phyloP scores from a whole-genome alignment of 2,113 vertebrate species.

The Mirza zaza region DNA sequence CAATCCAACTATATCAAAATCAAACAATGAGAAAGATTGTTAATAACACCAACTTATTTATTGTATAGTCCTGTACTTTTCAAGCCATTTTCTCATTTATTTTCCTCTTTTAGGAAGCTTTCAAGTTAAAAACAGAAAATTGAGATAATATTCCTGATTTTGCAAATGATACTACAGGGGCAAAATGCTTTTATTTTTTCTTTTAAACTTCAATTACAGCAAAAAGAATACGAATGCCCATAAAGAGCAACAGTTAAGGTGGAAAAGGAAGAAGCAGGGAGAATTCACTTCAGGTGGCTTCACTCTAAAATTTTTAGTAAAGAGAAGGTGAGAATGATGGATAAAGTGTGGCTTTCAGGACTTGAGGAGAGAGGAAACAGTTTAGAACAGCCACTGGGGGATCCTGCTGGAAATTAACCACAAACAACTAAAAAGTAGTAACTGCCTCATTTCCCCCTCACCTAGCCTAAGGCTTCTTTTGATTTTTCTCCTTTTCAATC shows the following conservation, averaged over 20 bases:
- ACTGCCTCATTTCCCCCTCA: conserved; percentile 26
- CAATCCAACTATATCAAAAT: neutral
- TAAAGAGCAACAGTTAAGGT: neutral
- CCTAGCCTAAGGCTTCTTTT: neutral
- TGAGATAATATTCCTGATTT: neutral
- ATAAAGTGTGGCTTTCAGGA: neutral
- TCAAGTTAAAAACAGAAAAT: neutral
- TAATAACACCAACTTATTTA: neutral
- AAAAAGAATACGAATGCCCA: neutral
- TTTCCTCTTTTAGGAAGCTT: conserved; percentile 27
- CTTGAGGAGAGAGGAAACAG: neutral
- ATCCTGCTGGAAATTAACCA: conserved; percentile 2
- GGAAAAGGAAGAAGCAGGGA: neutral
- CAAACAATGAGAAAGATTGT: neutral
- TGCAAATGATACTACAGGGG: neutral
- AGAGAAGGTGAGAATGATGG: neutral
- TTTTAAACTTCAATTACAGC: neutral
- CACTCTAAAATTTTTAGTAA: neutral
- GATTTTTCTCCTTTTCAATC: neutral
- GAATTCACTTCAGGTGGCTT: neutral
- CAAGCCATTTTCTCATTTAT: neutral
- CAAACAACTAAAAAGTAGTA: neutral
- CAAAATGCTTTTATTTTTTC: neutral
- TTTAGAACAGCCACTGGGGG: neutral
- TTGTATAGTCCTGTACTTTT: neutral